A percentile compares a stretch with the other conserved stretches of the same genome.
phyloP scores from a whole-genome alignment of 23 tunicate species.

The Pegea sp. region DNA sequence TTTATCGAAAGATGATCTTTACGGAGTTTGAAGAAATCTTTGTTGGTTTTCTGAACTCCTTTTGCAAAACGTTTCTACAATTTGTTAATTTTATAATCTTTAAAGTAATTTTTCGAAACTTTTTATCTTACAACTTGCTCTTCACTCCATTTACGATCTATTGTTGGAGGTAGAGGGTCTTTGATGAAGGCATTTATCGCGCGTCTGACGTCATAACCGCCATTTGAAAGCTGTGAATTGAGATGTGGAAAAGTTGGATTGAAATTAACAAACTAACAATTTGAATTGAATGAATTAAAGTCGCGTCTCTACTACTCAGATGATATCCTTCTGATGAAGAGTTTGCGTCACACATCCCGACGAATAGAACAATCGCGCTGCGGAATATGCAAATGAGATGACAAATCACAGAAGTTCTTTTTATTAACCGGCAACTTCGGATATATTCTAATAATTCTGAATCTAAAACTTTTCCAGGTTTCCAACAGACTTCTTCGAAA shows the following conservation, averaged over 20 bases:
- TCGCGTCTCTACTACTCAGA: conserved; percentile 59
- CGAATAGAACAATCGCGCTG: conserved; percentile 69
- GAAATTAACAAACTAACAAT: conserved; percentile 30
- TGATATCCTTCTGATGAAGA: conserved; percentile 70
- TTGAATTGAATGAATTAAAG: conserved; percentile 66
- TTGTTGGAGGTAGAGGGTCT: conserved; percentile 60
- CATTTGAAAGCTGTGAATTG: conserved; percentile 35
- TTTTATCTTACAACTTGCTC: conserved; percentile 93
- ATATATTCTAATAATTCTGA: too few species aligned
- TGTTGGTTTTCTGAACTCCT: conserved; percentile 67
- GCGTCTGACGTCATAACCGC: conserved; percentile 38
- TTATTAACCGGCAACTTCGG: too few species aligned
- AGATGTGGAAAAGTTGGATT: conserved; percentile 1
- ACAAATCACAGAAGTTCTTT: not conserved
- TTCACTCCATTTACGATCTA: conserved; percentile 83
- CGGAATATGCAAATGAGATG: not conserved
- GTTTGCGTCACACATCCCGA: conserved; percentile 93
- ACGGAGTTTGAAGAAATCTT: conserved; percentile 62
- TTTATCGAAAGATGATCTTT: conserved; percentile 66
- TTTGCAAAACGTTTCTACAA: conserved; percentile 84
- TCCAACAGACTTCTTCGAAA: conserved; percentile 73
- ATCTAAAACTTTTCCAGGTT: too few species aligned
- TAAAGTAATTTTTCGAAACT: too few species aligned
- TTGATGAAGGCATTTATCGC: conserved; percentile 55
- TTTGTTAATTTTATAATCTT: too few species aligned